Conservation (phyloP, 2,797 vertebrate species). For the Sebastolobus alascanus region DNA sequence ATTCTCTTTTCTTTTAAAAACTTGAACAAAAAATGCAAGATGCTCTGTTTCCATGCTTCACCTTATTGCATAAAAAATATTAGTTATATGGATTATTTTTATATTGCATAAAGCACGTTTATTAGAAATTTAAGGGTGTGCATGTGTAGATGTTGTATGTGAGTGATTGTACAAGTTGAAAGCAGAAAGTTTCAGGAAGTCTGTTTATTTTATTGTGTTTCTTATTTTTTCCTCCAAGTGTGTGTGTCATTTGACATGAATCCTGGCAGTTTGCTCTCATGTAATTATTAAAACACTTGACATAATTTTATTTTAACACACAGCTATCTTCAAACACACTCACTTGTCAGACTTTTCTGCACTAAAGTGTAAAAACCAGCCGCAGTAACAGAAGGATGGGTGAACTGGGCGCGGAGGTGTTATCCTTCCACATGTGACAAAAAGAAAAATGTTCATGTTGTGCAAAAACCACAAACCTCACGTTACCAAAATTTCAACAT, state of each 20-base stretch:
- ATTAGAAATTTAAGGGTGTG: not conserved
- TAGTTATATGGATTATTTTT: not conserved
- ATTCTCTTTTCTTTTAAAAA: not conserved
- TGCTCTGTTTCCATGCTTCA: rapidly evolving
- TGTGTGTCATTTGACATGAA: conserved; percentile 9
- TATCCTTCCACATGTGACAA: conserved; percentile 48
- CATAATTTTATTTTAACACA: conserved; percentile 4
- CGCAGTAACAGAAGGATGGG: conserved; percentile 15
- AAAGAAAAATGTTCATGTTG: conserved; percentile 37
- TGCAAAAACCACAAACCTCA: conserved; percentile 69
- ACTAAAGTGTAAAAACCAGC: conserved; percentile 1
- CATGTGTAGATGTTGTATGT: not conserved
- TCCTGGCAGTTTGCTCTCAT: conserved; percentile 30
- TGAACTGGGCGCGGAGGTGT: conserved; percentile 35
- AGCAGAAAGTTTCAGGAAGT: not conserved
- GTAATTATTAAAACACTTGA: conserved; percentile 22
- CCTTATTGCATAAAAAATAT: not conserved
- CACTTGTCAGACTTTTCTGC: not conserved
- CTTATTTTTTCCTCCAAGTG: not conserved
- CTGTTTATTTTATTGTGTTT: not conserved
- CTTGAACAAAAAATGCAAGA: not conserved
- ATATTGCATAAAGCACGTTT: not conserved
- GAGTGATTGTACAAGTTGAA: not conserved
- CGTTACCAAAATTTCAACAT: conserved; percentile 35
- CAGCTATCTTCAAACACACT: not conserved